Evolutionary conservation across 23 tunicate species (phyloP).

Genomic region (Phallusia fumigata): DNA sequence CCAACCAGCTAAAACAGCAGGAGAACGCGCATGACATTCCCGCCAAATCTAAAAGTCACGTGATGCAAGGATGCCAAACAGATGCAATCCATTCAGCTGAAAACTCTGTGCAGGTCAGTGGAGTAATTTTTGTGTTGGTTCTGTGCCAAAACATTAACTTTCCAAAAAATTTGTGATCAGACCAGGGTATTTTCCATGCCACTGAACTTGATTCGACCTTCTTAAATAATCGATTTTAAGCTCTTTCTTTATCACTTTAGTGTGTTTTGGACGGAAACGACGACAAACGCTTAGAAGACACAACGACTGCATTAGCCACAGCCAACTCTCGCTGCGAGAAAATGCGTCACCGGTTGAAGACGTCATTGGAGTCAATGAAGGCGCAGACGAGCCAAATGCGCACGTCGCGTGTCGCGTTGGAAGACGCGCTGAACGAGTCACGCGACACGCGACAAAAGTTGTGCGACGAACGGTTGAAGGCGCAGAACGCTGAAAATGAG

Average conservation of each 20-base stretch:
- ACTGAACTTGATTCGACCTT: too few relatives aligned
- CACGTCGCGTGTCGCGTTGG: slow-evolving; percentile 27
- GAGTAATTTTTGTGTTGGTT: too few relatives aligned
- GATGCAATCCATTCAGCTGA: not conserved
- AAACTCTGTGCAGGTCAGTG: not conserved
- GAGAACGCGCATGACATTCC: not conserved
- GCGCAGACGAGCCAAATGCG: slow-evolving; percentile 33
- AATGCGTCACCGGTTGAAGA: slow-evolving; percentile 58
- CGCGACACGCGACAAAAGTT: slow-evolving; percentile 15
- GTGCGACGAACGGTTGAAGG: slow-evolving; percentile 3
- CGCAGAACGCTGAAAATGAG: not conserved
- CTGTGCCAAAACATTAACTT: too few relatives aligned
- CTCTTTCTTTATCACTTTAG: not conserved
- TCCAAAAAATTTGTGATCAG: not conserved
- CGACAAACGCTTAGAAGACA: slow-evolving; percentile 41
- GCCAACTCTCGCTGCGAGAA: slow-evolving; percentile 43
- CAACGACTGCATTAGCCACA: slow-evolving; percentile 41
- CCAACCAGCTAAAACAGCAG: too few relatives aligned
- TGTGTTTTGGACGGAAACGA: not conserved
- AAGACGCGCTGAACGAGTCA: slow-evolving; percentile 26
- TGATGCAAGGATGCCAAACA: not conserved
- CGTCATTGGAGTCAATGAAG: slow-evolving; percentile 39
- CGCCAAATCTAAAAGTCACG: not conserved
- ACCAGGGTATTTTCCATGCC: too few relatives aligned
- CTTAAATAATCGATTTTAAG: too few relatives aligned